Evolutionary conservation across 2,113 vertebrate genomes (phyloP).

Genomic region (Trematomus loennbergii): DNA sequence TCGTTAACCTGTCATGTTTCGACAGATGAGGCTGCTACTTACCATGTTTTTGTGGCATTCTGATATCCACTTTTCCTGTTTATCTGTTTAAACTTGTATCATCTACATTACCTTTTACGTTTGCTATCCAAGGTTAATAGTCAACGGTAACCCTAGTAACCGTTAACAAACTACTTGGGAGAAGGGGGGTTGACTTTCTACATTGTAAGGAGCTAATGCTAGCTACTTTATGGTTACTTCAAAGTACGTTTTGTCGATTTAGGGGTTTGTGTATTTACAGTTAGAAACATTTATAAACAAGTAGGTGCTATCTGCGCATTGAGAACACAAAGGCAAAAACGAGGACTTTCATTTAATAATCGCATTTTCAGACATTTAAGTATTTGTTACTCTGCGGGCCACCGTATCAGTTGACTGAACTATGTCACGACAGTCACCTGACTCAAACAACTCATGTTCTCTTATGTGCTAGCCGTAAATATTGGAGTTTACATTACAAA

Average conservation of each 20-base stretch:
- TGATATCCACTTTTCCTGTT: background rate
- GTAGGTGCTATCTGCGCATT: accelerated
- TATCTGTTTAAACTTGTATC: background rate
- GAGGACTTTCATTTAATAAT: background rate
- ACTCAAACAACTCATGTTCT: slow-evolving; percentile 56
- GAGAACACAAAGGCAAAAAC: background rate
- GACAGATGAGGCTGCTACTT: background rate
- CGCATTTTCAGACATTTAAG: background rate
- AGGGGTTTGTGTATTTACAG: background rate
- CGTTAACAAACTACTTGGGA: slow-evolving; percentile 22
- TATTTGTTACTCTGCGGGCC: slow-evolving; percentile 43
- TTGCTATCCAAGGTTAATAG: background rate
- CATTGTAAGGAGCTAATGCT: background rate
- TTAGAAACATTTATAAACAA: background rate
- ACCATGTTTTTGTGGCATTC: background rate
- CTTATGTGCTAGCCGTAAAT: background rate
- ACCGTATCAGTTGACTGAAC: slow-evolving; percentile 69
- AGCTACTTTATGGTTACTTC: background rate
- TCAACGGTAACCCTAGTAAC: slow-evolving; percentile 64
- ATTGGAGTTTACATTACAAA: background rate
- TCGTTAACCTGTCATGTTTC: background rate
- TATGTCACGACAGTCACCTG: slow-evolving; percentile 75
- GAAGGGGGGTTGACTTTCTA: background rate
- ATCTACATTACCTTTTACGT: background rate
- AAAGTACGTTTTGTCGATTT: background rate